phyloP scores from a whole-genome alignment of 1,140 invertebrate genomes.

The Proales similis region DNA sequence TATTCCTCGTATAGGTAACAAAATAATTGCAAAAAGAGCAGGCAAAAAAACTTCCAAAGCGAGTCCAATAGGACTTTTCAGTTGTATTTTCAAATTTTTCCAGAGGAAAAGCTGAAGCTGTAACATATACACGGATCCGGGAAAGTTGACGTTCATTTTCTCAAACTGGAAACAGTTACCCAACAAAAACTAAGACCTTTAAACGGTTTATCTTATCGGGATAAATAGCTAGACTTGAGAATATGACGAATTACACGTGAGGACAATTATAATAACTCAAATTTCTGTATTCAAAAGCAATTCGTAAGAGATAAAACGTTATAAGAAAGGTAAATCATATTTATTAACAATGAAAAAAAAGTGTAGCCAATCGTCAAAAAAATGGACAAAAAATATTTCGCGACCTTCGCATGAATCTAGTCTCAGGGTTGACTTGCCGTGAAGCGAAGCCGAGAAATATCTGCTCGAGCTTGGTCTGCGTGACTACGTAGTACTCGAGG shows the following conservation, averaged over 20 bases:
- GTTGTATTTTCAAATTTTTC: conserved; percentile 48
- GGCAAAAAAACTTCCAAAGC: conserved; percentile 46
- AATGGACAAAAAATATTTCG: not conserved
- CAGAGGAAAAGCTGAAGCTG: conserved; percentile 43
- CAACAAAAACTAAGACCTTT: too few species aligned
- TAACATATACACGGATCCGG: too few species aligned
- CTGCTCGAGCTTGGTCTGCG: conserved; percentile 58
- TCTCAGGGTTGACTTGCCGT: conserved; percentile 45
- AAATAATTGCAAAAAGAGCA: conserved; percentile 44
- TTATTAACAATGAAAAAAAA: not conserved
- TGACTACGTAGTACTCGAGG: conserved; percentile 57
- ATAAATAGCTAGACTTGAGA: too few species aligned
- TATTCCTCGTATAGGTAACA: conserved; percentile 44
- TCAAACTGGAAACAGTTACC: too few species aligned
- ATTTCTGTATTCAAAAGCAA: not conserved
- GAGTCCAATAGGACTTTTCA: conserved; percentile 43
- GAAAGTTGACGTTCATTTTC: too few species aligned
- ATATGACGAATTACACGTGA: too few species aligned
- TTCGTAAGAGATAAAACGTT: not conserved
- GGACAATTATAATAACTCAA: not conserved
- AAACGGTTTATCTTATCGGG: too few species aligned
- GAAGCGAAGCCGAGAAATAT: conserved; percentile 49
- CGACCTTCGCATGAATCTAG: not conserved
- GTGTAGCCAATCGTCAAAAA: not conserved
- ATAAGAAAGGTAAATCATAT: not conserved